phyloP scores from a whole-genome alignment of 2,113 vertebrate genomes.

The Centropus bengalensis region DNA sequence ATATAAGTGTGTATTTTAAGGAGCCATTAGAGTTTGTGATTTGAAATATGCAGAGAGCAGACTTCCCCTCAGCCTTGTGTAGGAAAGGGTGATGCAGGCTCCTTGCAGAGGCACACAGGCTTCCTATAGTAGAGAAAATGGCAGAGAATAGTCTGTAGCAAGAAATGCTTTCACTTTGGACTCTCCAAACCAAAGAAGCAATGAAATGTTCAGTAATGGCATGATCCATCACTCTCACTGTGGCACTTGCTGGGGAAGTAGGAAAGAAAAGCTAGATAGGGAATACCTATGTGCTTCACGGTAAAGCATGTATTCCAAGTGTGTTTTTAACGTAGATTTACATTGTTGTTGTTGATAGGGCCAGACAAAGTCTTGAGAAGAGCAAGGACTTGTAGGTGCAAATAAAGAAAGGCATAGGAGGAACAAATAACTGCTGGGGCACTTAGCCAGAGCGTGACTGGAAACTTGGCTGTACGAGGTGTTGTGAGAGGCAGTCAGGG shows the following conservation, averaged over 20 bases:
- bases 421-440: not conserved
- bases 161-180: not conserved
- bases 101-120: rapidly evolving
- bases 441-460: rapidly evolving
- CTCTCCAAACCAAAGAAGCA: not conserved
- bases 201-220: not conserved
- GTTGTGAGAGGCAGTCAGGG: not conserved
- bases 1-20: not conserved
- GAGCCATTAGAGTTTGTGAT: not conserved
- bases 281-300: not conserved
- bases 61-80: not conserved
- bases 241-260: not conserved
- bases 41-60: not conserved
- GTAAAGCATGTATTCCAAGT: not conserved
- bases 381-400: not conserved
- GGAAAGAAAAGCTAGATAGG: not conserved
- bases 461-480: too few species aligned
- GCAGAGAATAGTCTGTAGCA: not conserved
- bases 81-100: rapidly evolving
- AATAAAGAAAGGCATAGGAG: not conserved
- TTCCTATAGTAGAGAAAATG: not conserved
- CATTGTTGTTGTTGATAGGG: not conserved
- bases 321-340: not conserved
- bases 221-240: not conserved
- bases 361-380: not conserved